A percentile compares a stretch with the other conserved stretches of the same genome.
phyloP scores from a whole-genome alignment of 1,140 invertebrate species.

The Sycobia sp. region DNA sequence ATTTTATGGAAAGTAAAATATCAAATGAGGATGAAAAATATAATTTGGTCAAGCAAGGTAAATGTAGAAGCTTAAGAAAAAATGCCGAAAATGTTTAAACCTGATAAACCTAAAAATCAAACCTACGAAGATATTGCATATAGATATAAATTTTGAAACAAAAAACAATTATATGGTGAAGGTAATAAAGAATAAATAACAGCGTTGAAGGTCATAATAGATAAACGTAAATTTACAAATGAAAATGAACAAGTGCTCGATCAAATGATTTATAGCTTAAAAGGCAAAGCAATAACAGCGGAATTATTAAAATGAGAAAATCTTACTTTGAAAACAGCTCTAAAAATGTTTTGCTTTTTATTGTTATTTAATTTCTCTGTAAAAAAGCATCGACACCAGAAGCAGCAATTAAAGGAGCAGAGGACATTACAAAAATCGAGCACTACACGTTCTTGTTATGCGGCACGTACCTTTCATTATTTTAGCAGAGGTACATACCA shows the following conservation, averaged over 20 bases:
- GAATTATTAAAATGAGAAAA: conserved; percentile 5
- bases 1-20: conserved; percentile 6
- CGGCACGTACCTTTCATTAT: too few species aligned
- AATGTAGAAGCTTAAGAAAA: not conserved
- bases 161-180: not conserved
- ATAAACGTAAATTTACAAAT: conserved; percentile 6
- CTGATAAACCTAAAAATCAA: too few species aligned
- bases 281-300: not conserved
- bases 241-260: conserved; percentile 3
- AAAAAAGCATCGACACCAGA: conserved; percentile 1
- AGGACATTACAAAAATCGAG: conserved; percentile 9
- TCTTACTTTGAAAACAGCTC: not conserved
- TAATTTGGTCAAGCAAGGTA: conserved; percentile 1
- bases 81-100: not conserved
- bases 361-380: too few species aligned
- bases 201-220: not conserved
- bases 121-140: not conserved
- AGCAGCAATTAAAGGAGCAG: not conserved
- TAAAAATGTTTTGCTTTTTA: too few species aligned
- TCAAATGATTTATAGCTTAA: conserved; percentile 3
- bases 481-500: too few species aligned
- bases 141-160: not conserved
- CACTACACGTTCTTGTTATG: too few species aligned
- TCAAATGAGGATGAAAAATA: not conserved
- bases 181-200: not conserved